Evolutionary conservation across 2,113 vertebrate genomes (phyloP), one percentile per base, ranked within the genome.

Genomic region (Glaucidium brasilianum): DNA sequence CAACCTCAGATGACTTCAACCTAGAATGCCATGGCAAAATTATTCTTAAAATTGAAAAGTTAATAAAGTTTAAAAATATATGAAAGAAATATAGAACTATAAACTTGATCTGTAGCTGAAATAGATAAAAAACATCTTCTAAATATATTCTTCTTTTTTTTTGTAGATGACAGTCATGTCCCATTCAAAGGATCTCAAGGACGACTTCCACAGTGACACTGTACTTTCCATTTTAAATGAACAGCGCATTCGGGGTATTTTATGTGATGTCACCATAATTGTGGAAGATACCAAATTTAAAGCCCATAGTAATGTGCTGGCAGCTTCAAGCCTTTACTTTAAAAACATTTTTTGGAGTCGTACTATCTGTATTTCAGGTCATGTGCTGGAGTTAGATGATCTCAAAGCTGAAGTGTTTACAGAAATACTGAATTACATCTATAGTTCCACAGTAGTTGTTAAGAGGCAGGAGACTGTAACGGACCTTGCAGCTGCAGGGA

Each of bases 281-380:
- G 99, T 99, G 96, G 99, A 99, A 95, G 99, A 99, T 78, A 99
- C 99, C 74, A 99, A 99, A 96, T 99, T 99, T 96, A 99, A 98
- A 95, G 99, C 99, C 69, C 99, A 99, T 92, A 99, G 98, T 95
- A 99, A 99, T 96, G 98, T 99, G 83, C 98, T 99, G 97, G 99
- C 99, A 76, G 99, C 99, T 79, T 99, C 99, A 69, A 99, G 99
- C 75, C 98, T 99, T 77, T 99, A 99, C 98, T 99, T 99, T 88
- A 99, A 98, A 95, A 99, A 99, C 53, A 99, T 99, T 86, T 98
- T 99, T 88, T 99, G 98, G 80, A 98, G 98, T 75, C 98, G 98
- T 41, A 98, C 99, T 9, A 98, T 98, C 71, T 99, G 98, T 89
- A 98, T 98, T 94, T 99, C 99, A 34, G 97, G 98, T 76, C 99